Conservation (phyloP, 2,113 vertebrate species). For the Tragelaphus strepsiceros region DNA sequence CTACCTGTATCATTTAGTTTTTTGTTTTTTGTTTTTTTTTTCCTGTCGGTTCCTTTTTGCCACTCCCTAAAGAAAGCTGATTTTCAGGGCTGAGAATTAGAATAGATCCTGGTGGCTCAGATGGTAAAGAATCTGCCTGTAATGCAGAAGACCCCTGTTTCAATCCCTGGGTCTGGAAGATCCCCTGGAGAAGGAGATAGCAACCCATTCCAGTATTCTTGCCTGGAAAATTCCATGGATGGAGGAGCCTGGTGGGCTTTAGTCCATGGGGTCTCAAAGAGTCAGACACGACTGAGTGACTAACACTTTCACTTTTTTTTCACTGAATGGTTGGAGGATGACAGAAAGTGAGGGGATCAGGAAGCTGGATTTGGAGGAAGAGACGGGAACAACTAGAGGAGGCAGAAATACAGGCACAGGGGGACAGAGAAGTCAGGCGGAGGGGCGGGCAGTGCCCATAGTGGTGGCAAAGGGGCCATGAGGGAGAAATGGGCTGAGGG, state of each 20-base stretch:
- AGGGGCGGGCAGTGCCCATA: fast-evolving
- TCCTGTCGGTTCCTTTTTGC: background rate
- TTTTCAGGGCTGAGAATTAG: background rate
- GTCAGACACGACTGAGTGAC: background rate
- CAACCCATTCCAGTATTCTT: background rate
- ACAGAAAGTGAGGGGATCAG: background rate
- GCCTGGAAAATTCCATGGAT: background rate
- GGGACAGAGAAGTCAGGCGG: background rate
- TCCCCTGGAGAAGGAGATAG: background rate
- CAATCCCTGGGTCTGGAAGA: background rate
- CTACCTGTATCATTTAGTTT: background rate
- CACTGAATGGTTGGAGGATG: no score
- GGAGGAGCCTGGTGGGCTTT: background rate
- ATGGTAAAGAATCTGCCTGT: background rate
- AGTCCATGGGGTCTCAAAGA: background rate
- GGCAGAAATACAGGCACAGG: background rate
- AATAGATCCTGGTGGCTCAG: background rate
- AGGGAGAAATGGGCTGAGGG: background rate
- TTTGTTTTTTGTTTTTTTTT: background rate
- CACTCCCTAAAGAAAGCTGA: background rate
- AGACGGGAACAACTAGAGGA: background rate
- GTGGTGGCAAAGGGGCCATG: fast-evolving
- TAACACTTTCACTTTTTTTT: background rate
- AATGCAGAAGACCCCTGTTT: background rate
- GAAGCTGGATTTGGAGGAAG: background rate